Conservation (phyloP, 2,113 vertebrate species). For the Bettongia penicillata region DNA sequence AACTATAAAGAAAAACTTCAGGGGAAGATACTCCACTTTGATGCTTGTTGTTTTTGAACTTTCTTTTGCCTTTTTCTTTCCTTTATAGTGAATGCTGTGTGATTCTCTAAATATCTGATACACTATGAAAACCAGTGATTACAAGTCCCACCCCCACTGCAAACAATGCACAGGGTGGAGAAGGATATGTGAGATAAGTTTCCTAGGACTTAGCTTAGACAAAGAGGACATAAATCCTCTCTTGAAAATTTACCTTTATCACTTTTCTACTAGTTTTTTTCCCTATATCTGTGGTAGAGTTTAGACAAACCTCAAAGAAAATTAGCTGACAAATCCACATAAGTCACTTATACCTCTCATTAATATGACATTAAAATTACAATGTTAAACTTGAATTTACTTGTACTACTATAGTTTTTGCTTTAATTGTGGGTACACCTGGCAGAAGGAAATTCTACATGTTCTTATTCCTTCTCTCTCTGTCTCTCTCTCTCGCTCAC, state of each 20-base stretch:
- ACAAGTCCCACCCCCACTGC: background rate
- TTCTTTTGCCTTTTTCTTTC: conserved; percentile 50
- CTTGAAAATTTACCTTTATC: conserved; percentile 66
- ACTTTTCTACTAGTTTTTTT: conserved; percentile 49
- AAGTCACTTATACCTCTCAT: conserved; percentile 65
- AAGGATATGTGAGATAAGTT: conserved; percentile 15
- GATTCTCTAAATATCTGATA: conserved; percentile 45
- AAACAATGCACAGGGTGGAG: background rate
- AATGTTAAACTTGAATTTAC: conserved; percentile 64
- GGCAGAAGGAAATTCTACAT: conserved; percentile 55
- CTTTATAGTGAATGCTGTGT: conserved; percentile 37
- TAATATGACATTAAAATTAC: conserved; percentile 59
- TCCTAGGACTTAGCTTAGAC: conserved; percentile 51
- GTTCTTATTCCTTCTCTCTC: background rate
- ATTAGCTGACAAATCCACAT: conserved; percentile 37
- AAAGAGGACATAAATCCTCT: conserved; percentile 34
- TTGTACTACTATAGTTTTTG: conserved; percentile 64
- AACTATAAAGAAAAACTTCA: background rate
- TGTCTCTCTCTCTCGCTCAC: background rate
- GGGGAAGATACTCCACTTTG: background rate
- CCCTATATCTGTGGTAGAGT: background rate
- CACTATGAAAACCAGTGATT: background rate
- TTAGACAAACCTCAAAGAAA: conserved; percentile 56
- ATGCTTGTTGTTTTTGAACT: conserved; percentile 30
- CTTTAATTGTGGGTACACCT: conserved; percentile 51